phyloP scores from a whole-genome alignment of 2,113 vertebrate species.

The zebrafish (Danio rerio) region GRCz12tu NC_133199.1:45763501-45764000 shows the following conservation, averaged over 20 bases:
- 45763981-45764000: not conserved
- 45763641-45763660: not conserved
- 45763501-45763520: slow-evolving; percentile 48
- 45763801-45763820: too few species aligned
- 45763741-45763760: not conserved
- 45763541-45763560: slow-evolving; percentile 34
- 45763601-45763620: slow-evolving; percentile 8
- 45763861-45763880: not conserved
- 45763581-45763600: not conserved
- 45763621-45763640: not conserved
- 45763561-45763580: not conserved
- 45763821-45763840: not conserved
- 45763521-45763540: not conserved
- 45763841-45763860: not conserved
- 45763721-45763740: not conserved
- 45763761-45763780: too few species aligned
- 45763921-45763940: not conserved
- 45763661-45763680: not conserved
- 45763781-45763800: too few species aligned
- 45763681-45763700: not conserved
- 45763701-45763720: not conserved
- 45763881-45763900: too few species aligned
- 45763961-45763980: not conserved
- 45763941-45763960: not conserved
- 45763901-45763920: slow-evolving; percentile 18